Evolutionary conservation across 1,140 invertebrate species (phyloP), one percentile per base, ranked within the genome.

Genomic region (Hyles euphorbiae): DNA sequence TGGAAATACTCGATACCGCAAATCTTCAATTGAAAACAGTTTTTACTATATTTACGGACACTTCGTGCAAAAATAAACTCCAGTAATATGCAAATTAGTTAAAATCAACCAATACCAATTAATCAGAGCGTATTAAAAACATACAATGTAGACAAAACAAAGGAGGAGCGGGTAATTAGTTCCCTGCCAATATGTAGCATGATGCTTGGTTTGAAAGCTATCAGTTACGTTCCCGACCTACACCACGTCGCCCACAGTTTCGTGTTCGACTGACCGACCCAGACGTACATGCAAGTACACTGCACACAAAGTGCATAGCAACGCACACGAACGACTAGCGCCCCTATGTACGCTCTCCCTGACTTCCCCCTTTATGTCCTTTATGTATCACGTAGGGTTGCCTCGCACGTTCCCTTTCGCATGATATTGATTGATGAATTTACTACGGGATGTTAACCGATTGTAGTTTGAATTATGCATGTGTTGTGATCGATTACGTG

Each of bases 241-340:
- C 56, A 67, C 56, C 68, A 77, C 55, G 65, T 61, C 53, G 53
- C 49, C 56, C 57, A 61, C 57, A 34, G 46, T 68, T 63, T 60
- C 56, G 60, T 80, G 72, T 52, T 71, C 75, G 60, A 74, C 60
- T 77, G 76, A 80, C 76, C 74, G 76, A 67, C 53, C 65, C 75
- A 67, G 22, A 56, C 43, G 5, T n/a, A 47, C 34, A 34, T 34
- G 44, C 54, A 56, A 33, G 45, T 68, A 69, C 61, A 63, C 4
- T 74, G 70, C 68, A 74, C 67, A 66, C 49, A 69, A 71, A 69
- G 65, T 72, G 73, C 68, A 77, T 69, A 56, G 60, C 43, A 8
- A 57, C 69, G 70, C 65, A 71, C 67, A 68, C 65, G 59, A 53
- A 62, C 64, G 65, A 61, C 70, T 68, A 62, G 65, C 68, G 52